Evolutionary conservation across 2,113 vertebrate species (phyloP).

Genomic region (Procavia capensis): DNA sequence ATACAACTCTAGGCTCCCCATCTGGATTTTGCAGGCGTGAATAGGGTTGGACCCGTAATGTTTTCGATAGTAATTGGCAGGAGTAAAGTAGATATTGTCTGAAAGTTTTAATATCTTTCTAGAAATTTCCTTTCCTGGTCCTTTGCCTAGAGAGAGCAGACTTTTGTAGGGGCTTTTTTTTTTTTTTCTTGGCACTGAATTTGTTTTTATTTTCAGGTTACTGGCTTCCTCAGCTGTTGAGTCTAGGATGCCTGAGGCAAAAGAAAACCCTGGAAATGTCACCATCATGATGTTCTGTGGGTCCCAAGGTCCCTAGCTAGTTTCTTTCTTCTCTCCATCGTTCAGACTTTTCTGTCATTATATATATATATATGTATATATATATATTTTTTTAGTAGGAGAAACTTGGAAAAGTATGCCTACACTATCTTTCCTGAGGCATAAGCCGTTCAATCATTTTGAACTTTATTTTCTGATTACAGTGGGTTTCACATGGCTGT

Average conservation of each 20-base stretch:
- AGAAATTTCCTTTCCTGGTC: neutral
- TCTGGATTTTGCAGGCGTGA: neutral
- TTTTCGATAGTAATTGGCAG: neutral
- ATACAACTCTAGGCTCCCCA: neutral
- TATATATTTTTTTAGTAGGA: neutral
- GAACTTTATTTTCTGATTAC: conserved; percentile 43
- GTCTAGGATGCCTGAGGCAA: neutral
- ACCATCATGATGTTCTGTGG: neutral
- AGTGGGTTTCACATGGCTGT: conserved; percentile 48
- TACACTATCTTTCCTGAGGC: neutral
- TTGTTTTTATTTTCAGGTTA: neutral
- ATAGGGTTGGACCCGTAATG: neutral
- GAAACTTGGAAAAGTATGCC: neutral
- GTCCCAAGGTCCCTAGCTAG: neutral
- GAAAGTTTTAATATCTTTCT: neutral
- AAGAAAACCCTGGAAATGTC: neutral
- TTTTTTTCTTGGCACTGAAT: neutral
- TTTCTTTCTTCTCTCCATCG: neutral
- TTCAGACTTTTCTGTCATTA: neutral
- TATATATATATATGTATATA: neutral
- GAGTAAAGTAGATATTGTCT: neutral
- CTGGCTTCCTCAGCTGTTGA: neutral
- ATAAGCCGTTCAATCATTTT: neutral
- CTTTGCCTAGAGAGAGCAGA: neutral
- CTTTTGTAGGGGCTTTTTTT: neutral